phyloP scores from a whole-genome alignment of 2,113 vertebrate genomes.

The Tympanuchus pallidicinctus region DNA sequence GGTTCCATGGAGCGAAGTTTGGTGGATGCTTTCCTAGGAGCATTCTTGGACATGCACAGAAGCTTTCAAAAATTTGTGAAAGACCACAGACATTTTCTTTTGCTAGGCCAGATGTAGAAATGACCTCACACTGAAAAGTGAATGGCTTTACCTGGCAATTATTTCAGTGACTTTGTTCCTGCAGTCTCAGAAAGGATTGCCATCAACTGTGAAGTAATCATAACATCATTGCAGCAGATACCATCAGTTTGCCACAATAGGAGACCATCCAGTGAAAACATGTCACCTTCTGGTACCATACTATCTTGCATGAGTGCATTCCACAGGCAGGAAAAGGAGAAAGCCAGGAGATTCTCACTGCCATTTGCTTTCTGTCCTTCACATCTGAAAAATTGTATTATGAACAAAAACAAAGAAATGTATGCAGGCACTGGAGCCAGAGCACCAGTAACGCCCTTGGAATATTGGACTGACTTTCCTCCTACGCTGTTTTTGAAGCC shows the following conservation, averaged over 20 bases:
- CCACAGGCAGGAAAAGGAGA: neutral
- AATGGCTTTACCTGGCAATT: neutral
- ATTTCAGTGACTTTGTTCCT: neutral
- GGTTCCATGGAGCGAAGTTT: neutral
- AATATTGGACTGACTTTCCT: neutral
- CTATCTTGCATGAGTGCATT: neutral
- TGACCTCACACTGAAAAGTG: neutral
- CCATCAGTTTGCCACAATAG: neutral
- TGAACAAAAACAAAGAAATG: neutral
- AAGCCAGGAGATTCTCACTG: neutral
- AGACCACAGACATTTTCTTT: neutral
- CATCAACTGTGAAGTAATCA: neutral
- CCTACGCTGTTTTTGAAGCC: neutral
- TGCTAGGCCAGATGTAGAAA: neutral
- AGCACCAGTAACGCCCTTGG: neutral
- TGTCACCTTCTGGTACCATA: neutral
- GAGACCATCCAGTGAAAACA: neutral
- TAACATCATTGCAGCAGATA: neutral
- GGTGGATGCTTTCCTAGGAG: neutral
- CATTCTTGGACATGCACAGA: rapidly evolving
- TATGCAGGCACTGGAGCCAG: neutral
- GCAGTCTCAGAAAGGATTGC: neutral
- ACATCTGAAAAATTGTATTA: neutral
- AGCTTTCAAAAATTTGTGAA: neutral
- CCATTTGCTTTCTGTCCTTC: neutral